Evolutionary conservation across 2,888 invertebrate species (phyloP).

Genomic region (Digitonthophagus gazella): DNA sequence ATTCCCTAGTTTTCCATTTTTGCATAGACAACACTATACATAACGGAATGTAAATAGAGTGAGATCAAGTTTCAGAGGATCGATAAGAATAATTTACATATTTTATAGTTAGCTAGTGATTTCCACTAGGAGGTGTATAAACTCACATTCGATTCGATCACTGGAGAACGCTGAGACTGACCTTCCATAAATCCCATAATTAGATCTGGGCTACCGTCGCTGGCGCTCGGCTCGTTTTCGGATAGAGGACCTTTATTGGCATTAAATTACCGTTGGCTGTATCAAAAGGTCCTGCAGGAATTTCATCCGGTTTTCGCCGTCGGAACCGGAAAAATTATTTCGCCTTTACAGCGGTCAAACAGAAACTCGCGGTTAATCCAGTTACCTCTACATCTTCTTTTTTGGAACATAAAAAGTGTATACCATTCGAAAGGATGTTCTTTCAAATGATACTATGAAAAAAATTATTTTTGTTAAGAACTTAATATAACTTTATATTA

Average conservation of each 20-base stretch:
- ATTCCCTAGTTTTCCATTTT: too few species aligned
- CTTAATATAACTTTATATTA: too few species aligned
- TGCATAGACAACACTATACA: too few species aligned
- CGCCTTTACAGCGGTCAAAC: background rate
- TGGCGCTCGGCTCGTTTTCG: background rate
- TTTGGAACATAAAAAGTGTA: too few species aligned
- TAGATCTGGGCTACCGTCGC: background rate
- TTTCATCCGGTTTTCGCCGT: background rate
- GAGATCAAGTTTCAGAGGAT: too few species aligned
- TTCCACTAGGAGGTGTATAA: background rate
- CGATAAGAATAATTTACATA: too few species aligned
- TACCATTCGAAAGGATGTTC: too few species aligned
- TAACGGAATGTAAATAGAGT: too few species aligned
- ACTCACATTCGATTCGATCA: background rate
- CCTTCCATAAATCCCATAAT: background rate
- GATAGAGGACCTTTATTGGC: background rate
- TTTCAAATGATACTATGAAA: too few species aligned
- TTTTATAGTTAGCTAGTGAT: background rate
- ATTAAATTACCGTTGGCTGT: background rate
- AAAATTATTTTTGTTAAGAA: too few species aligned
- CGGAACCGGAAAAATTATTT: background rate
- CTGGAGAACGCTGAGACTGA: background rate
- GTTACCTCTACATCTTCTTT: background rate
- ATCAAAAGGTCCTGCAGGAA: background rate
- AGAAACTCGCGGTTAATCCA: background rate